These are phyloP conservation scores for Cyaniris semiargus DNA, from an alignment of 2,888 invertebrate genomes.

Conservation along the genomic window DNA sequence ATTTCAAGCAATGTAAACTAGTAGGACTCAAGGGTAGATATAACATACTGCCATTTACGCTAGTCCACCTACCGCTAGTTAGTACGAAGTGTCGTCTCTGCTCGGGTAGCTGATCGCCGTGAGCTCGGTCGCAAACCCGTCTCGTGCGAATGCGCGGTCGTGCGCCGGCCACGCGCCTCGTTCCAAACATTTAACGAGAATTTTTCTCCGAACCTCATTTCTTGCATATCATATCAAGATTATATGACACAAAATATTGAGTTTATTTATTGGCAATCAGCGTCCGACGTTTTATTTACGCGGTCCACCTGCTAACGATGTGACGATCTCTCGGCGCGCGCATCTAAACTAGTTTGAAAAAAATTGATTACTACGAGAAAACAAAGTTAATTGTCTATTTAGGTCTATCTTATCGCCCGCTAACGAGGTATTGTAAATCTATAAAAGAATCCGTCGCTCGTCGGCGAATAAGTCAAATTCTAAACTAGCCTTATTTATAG, in stretches of 20 bases:
- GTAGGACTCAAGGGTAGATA: not conserved
- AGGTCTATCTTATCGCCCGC: constrained; percentile 63
- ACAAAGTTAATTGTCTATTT: constrained; percentile 78
- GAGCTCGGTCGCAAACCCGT: constrained; percentile 50
- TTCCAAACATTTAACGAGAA: constrained; percentile 59
- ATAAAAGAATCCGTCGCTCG: constrained; percentile 70
- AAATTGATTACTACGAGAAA: constrained; percentile 45
- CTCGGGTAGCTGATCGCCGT: not conserved
- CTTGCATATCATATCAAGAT: constrained; percentile 65
- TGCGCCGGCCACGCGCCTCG: constrained; percentile 67
- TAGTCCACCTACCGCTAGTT: too few species aligned
- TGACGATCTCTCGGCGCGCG: constrained; percentile 38
- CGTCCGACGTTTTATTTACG: constrained; percentile 62
- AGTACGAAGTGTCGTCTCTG: not conserved
- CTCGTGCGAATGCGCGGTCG: constrained; percentile 45
- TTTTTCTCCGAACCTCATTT: constrained; percentile 62
- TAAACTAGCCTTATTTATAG: constrained; percentile 67
- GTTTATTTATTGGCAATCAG: constrained; percentile 72
- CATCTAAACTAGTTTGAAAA: constrained; percentile 37
- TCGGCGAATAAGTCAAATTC: constrained; percentile 60
- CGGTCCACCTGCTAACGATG: constrained; percentile 51
- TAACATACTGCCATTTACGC: not conserved
- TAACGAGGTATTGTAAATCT: constrained; percentile 73
- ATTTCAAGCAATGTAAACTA: too few species aligned
- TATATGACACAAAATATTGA: constrained; percentile 64